Percentiles rank a stretch among this genome's conserved stretches.
These are phyloP conservation scores for Acyrthosiphon pisum DNA, from an alignment of 1,140 invertebrate genomes.

Conservation along the genomic window DNA sequence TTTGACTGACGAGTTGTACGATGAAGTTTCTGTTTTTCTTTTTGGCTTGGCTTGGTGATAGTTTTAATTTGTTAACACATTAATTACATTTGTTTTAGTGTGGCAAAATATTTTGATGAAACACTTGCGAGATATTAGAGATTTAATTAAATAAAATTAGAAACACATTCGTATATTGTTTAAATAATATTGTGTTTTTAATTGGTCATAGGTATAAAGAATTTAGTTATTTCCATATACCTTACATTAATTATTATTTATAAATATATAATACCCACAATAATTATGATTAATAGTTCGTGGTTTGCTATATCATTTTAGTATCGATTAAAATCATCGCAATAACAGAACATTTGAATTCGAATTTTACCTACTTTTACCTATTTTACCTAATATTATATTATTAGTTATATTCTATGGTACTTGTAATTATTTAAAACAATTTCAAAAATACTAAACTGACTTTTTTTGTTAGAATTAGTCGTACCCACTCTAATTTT, in stretches of 20 bases:
- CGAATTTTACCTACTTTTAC: background rate
- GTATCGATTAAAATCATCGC: background rate
- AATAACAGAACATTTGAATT: background rate
- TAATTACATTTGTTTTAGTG: background rate
- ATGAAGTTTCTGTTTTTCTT: background rate
- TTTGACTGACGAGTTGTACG: background rate
- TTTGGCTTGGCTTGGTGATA: background rate
- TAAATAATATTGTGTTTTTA: background rate
- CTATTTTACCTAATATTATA: background rate
- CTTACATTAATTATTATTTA: background rate
- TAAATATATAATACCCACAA: background rate
- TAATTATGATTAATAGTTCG: background rate
- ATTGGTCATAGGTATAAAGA: background rate
- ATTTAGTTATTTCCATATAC: background rate
- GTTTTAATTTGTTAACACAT: background rate
- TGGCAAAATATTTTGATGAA: background rate
- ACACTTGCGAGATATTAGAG: background rate
- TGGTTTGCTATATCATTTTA: background rate
- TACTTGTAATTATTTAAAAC: background rate
- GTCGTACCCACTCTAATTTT: background rate
- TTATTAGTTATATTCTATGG: background rate
- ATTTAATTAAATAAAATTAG: constrained; percentile 11
- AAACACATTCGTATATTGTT: background rate
- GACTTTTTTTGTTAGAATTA: background rate
- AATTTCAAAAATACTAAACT: background rate